A percentile compares a stretch with the other conserved stretches of the same genome.
These are phyloP conservation scores for Microcebus murinus DNA, from an alignment of 2,113 vertebrate species.

Conservation along the genomic window DNA sequence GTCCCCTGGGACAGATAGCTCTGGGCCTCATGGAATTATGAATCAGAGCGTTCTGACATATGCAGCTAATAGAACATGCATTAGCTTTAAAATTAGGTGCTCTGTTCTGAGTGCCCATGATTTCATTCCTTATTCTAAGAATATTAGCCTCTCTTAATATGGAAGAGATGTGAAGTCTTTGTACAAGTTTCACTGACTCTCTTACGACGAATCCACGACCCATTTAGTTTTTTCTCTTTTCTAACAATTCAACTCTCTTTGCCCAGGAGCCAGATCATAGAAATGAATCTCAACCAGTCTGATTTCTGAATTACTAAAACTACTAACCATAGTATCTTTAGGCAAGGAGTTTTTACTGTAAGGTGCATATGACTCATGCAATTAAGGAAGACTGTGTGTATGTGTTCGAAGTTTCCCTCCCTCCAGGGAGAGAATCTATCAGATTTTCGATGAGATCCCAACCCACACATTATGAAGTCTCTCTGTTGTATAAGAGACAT, in stretches of 20 bases:
- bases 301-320: not conserved
- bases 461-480: not conserved
- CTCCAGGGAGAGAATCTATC: not conserved
- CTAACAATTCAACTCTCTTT: not conserved
- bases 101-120: constrained; percentile 51
- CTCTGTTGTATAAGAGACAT: not conserved
- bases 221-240: not conserved
- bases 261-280: not conserved
- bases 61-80: constrained; percentile 54
- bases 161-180: constrained; percentile 57
- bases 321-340: not conserved
- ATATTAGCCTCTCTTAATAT: constrained; percentile 59
- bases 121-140: constrained; percentile 65
- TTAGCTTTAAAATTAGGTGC: constrained; percentile 72
- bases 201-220: not conserved
- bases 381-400: not conserved
- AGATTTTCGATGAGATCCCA: not conserved
- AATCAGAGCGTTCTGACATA: constrained; percentile 68
- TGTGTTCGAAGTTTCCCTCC: not conserved
- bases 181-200: not conserved
- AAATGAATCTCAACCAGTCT: not conserved
- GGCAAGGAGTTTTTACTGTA: not conserved
- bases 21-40: constrained; percentile 37
- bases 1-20: constrained; percentile 5
- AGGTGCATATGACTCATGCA: not conserved